A percentile compares a stretch with the other conserved stretches of the same genome.
Conservation (phyloP, 2,113 vertebrate species). For the Coregonus clupeaformis region DNA sequence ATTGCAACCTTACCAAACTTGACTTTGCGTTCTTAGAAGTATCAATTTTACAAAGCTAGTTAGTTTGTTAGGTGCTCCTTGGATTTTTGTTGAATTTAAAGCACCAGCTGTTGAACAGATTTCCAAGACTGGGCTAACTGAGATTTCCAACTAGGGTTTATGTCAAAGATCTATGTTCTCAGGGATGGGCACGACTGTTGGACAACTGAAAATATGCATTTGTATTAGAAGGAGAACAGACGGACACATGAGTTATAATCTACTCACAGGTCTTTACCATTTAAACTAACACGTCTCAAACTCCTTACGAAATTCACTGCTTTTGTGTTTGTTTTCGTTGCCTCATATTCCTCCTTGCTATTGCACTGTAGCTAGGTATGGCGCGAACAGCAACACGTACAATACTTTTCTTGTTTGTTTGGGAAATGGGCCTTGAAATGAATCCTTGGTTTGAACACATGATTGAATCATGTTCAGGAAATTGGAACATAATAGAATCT, state of each 20-base stretch:
- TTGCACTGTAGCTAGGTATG: background rate
- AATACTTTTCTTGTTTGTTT: conserved; percentile 30
- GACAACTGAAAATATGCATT: background rate
- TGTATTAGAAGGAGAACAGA: background rate
- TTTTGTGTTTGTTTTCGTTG: background rate
- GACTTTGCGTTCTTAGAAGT: background rate
- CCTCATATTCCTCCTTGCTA: background rate
- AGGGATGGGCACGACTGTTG: background rate
- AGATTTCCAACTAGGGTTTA: background rate
- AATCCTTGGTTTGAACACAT: conserved; percentile 12
- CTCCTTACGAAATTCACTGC: too few relatives aligned
- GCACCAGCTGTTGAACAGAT: background rate
- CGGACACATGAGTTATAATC: background rate
- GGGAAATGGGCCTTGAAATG: conserved; percentile 38
- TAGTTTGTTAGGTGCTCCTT: background rate
- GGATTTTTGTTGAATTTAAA: background rate
- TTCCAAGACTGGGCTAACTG: background rate
- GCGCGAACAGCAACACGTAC: background rate
- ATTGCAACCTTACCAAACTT: background rate
- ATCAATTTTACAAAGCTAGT: background rate
- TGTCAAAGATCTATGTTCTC: background rate
- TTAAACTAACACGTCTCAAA: background rate
- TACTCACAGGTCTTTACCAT: background rate
- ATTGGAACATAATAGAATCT: conserved; percentile 49
- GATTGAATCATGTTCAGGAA: conserved; percentile 35